Conservation (phyloP, 2,797 vertebrate species). For the Dallia pectoralis region DNA sequence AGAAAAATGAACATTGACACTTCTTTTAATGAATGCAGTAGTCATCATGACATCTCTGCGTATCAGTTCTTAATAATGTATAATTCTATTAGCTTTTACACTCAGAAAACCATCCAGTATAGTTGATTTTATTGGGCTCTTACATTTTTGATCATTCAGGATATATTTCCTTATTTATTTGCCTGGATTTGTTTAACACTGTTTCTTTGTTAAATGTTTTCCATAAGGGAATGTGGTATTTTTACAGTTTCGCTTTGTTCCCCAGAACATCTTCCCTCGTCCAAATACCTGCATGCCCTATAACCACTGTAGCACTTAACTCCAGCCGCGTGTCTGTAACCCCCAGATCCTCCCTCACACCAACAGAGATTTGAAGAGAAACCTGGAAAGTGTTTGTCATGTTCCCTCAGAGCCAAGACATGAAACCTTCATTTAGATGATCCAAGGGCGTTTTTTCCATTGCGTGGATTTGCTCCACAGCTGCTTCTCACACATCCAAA, state of each 20-base stretch:
- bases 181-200: background rate
- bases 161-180: background rate
- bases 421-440: conserved; percentile 36
- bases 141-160: background rate
- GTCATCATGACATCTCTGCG: too few species aligned
- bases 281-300: background rate
- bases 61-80: too few species aligned
- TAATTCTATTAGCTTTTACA: too few species aligned
- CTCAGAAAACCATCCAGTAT: background rate
- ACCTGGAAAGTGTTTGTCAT: conserved; percentile 51
- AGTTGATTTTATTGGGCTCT: background rate
- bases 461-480: background rate
- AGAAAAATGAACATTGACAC: too few species aligned
- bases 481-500: background rate
- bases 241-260: background rate
- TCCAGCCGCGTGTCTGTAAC: background rate
- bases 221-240: background rate
- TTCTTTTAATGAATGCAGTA: too few species aligned
- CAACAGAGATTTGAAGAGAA: conserved; percentile 41
- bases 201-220: background rate
- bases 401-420: conserved; percentile 24
- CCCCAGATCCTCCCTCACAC: conserved; percentile 16
- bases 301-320: background rate
- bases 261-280: background rate
- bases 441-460: conserved; percentile 34